Evolutionary conservation across 2,797 vertebrate species (phyloP).

Genomic region (Cirrhinus molitorella): DNA sequence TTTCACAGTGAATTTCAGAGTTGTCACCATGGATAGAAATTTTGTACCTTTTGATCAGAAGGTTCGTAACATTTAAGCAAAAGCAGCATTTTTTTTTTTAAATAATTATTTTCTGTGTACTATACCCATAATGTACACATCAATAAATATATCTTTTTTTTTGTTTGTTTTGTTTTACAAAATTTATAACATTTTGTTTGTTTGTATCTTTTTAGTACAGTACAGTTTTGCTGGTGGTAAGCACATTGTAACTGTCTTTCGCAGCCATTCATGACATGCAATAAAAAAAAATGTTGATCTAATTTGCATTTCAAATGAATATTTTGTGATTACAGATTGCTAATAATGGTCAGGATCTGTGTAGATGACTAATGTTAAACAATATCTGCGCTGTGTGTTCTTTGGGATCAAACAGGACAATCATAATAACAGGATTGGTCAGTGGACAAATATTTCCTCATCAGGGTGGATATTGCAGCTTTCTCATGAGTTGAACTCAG

Average conservation of each 20-base stretch:
- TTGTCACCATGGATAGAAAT: constrained; percentile 79
- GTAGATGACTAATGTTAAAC: neutral
- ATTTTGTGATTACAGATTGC: neutral
- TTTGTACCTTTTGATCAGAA: constrained; percentile 68
- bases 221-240: constrained; percentile 69
- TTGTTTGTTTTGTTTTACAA: no score
- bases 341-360: neutral
- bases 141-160: no score
- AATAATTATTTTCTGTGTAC: no score
- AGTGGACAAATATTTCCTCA: constrained; percentile 58
- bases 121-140: no score
- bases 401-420: constrained; percentile 35
- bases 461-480: constrained; percentile 51
- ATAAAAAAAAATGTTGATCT: neutral
- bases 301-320: neutral
- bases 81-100: neutral
- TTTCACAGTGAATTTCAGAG: constrained; percentile 82
- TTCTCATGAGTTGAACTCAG: constrained; percentile 54
- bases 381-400: neutral
- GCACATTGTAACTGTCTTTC: constrained; percentile 10
- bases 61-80: constrained; percentile 61
- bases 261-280: neutral
- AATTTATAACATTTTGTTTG: neutral
- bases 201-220: constrained; percentile 64
- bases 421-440: constrained; percentile 51